These are phyloP conservation scores for Ypsolopha sequella DNA, from an alignment of 2,888 invertebrate species.

Conservation along the genomic window DNA sequence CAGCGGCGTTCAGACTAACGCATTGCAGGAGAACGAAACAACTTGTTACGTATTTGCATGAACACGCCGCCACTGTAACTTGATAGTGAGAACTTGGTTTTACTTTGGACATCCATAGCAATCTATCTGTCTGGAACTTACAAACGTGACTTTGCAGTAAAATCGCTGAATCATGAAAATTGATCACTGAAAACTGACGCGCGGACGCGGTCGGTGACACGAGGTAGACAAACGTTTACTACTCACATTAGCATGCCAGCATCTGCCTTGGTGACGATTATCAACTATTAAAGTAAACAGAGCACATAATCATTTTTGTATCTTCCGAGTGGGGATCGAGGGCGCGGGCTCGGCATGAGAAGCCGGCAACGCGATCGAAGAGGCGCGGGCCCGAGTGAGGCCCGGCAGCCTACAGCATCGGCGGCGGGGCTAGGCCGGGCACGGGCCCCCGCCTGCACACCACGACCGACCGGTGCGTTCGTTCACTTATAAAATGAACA, in stretches of 20 bases:
- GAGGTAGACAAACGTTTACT: constrained; percentile 13
- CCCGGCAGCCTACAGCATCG: constrained; percentile 43
- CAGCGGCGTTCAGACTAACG: not conserved
- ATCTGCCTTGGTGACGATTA: constrained; percentile 47
- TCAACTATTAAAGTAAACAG: constrained; percentile 67
- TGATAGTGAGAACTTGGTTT: not conserved
- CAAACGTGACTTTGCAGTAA: not conserved
- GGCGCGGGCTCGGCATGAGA: constrained; percentile 18
- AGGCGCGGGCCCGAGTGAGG: constrained; percentile 27
- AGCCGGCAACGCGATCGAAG: constrained; percentile 40
- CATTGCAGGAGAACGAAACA: constrained; percentile 3
- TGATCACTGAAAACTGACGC: not conserved
- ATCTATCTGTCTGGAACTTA: not conserved
- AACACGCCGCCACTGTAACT: not conserved
- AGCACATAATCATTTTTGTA: constrained; percentile 51
- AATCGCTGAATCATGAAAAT: not conserved
- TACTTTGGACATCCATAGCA: too few species aligned
- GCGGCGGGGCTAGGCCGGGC: constrained; percentile 28
- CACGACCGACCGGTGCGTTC: constrained; percentile 41
- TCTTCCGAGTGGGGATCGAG: constrained; percentile 13
- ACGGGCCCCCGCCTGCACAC: constrained; percentile 43
- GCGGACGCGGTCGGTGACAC: not conserved
- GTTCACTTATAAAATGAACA: constrained; percentile 58
- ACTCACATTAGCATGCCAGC: constrained; percentile 70
- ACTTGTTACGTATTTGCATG: not conserved